Evolutionary conservation across 2,888 invertebrate species (phyloP).

Genomic region (Rhimphoctona megacephalus): DNA sequence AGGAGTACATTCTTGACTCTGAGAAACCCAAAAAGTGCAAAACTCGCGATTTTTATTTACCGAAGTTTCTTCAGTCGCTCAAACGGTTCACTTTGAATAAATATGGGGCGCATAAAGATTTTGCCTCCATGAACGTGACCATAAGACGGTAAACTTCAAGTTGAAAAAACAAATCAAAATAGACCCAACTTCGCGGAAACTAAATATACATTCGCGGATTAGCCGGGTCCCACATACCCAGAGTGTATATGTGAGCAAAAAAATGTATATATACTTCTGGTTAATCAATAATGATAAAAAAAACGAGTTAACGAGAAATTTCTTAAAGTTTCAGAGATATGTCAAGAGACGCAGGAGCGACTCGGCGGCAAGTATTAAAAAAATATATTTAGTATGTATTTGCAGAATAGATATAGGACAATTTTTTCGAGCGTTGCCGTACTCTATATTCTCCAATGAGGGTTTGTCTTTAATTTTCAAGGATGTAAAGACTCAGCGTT

Average conservation of each 20-base stretch:
- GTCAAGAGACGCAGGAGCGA: too few relatives aligned
- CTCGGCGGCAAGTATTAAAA: too few relatives aligned
- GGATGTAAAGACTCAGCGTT: rapidly evolving
- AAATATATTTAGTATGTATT: not conserved
- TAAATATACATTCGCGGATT: too few relatives aligned
- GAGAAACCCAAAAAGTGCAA: not conserved
- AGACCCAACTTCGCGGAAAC: too few relatives aligned
- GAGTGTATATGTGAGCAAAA: not conserved
- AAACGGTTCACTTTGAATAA: not conserved
- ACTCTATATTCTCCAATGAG: not conserved
- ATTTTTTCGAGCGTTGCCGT: not conserved
- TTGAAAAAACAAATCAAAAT: too few relatives aligned
- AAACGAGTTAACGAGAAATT: too few relatives aligned
- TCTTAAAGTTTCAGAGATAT: too few relatives aligned
- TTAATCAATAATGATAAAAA: too few relatives aligned
- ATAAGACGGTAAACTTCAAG: too few relatives aligned
- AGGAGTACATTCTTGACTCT: not conserved
- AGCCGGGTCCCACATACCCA: too few relatives aligned
- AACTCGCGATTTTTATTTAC: not conserved
- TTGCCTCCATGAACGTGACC: too few relatives aligned
- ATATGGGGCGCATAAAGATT: not conserved
- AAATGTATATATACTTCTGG: not conserved
- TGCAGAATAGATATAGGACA: not conserved
- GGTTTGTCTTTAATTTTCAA: not conserved
- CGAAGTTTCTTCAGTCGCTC: not conserved